These are phyloP conservation scores for Cantharis flavilabris DNA, from an alignment of 2,888 invertebrate genomes.

Conservation along the genomic window DNA sequence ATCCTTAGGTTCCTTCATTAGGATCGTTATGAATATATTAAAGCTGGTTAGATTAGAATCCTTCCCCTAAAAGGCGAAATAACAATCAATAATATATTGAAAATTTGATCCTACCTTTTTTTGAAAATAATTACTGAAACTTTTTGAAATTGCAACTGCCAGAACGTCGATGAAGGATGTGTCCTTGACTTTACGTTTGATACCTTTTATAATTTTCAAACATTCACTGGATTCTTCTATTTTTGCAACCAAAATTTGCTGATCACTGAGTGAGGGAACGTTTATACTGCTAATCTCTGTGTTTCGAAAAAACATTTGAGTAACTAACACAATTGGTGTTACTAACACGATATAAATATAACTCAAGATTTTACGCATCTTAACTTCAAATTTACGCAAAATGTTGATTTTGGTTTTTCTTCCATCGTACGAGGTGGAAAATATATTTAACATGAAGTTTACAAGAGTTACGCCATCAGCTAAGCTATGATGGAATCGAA, in stretches of 20 bases:
- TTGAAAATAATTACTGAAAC: constrained; percentile 3
- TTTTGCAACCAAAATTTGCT: not conserved
- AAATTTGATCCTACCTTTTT: not conserved
- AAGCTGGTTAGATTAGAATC: not conserved
- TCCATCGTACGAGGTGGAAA: not conserved
- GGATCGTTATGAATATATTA: not conserved
- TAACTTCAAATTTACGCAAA: not conserved
- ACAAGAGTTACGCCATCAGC: not conserved
- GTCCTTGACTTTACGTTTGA: not conserved
- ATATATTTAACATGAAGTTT: not conserved
- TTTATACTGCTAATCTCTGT: not conserved
- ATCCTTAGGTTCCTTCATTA: not conserved
- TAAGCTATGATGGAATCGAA: not conserved
- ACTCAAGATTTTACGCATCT: not conserved
- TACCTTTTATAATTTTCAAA: not conserved
- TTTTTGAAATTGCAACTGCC: not conserved
- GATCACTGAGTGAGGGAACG: not conserved
- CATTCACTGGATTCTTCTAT: not conserved
- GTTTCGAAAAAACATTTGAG: not conserved
- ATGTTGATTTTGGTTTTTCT: not conserved
- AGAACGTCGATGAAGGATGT: constrained; percentile 1
- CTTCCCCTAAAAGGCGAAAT: not conserved
- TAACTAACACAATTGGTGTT: not conserved
- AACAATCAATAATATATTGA: not conserved
- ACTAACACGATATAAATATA: too few relatives aligned